Evolutionary conservation across 2,797 vertebrate species (phyloP).

Genomic region (Notoglanidium macrostoma): DNA sequence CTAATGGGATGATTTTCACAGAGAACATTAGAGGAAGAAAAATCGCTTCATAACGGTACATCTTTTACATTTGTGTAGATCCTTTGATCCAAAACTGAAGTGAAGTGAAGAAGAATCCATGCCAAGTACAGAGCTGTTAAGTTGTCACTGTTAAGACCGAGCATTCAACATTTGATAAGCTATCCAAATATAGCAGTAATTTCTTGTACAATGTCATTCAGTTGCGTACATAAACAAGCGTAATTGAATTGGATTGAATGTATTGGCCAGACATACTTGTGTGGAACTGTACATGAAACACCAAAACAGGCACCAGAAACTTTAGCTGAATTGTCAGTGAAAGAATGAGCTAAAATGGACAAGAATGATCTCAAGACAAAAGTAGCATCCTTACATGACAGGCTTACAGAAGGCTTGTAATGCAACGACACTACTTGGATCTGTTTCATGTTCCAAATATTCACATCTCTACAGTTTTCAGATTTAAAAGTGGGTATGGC

Average conservation of each 20-base stretch:
- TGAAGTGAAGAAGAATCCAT: background rate
- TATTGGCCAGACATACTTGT: background rate
- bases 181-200: background rate
- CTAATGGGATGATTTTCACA: slow-evolving; percentile 66
- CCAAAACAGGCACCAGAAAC: background rate
- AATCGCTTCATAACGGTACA: background rate
- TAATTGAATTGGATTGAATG: background rate
- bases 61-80: background rate
- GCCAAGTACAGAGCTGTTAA: background rate
- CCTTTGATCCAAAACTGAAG: background rate
- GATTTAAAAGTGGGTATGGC: background rate
- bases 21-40: slow-evolving; percentile 14
- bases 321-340: background rate
- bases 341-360: background rate
- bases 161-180: background rate
- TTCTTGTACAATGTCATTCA: background rate
- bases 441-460: background rate
- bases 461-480: background rate
- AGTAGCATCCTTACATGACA: background rate
- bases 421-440: background rate
- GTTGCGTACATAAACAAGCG: background rate
- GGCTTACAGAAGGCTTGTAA: no score
- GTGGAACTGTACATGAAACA: background rate
- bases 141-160: background rate
- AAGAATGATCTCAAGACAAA: background rate